Evolutionary conservation across 2,113 vertebrate species (phyloP), one percentile per base, ranked within the genome.

Genomic region (Caloenas nicobarica): DNA sequence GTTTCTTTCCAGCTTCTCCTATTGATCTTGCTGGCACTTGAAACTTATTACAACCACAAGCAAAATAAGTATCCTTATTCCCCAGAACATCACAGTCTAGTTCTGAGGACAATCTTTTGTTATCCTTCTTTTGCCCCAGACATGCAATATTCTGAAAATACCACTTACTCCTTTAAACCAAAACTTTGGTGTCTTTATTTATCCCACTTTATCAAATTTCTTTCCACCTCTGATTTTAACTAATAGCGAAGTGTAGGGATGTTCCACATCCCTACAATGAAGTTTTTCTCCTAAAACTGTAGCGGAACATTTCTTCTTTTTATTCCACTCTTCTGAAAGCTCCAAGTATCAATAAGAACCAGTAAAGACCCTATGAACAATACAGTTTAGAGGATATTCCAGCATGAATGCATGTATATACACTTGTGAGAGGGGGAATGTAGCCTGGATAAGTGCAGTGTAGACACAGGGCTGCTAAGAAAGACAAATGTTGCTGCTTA

Each of bases 1-100:
- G 22, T 89, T 13, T 80, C 54, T 82, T 87, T 93, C 74, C 78
- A 82, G 31, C 22, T 87, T 85, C 51, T 88, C 14, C n/a, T 85
- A 44, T 66, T 82, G 58, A 90, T 89, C 71, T 77, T 70, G 8
- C 50, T 82, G 54, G 68, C 33, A 56, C 40, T 82, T 81, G 74
- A 91, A 82, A 77, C 25, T 80, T 92, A 58, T 29, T 84, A 61
- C 28, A 79, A 34, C 42, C 65, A 53, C 31, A 76, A 79, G 28
- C 18, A 42, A 92, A 95, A 76, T 69, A 88, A 31, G 16, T 24
- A 22, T 38, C 50, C 44, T 79, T 86, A 61, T 77, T 94, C 40
- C 44, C 24, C 29, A 34, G 61, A 73, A 88, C 26, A 91, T 16
- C 57, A 57, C 33, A 69, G 10, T 12, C 51, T 44, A 60, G n/a